Conservation (phyloP, 2,797 vertebrate species). For the Onychomys arenicola region DNA sequence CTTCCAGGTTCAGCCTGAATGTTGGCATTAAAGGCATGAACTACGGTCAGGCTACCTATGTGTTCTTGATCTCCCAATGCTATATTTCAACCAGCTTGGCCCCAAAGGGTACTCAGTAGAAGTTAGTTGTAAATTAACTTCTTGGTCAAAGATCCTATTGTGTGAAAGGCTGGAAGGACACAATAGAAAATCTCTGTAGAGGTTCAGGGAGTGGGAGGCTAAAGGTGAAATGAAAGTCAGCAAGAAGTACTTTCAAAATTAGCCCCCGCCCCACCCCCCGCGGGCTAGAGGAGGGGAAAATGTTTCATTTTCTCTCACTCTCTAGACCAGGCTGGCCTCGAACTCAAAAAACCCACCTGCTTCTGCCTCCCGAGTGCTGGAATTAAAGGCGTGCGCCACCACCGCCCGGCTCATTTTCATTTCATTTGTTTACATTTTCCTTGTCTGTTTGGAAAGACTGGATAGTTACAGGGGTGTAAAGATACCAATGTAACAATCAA, state of each 20-base stretch:
- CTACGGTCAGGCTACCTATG: not conserved
- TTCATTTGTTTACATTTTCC: slow-evolving; percentile 40
- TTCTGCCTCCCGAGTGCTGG: too few relatives aligned
- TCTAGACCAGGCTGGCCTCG: too few relatives aligned
- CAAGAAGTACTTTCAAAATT: not conserved
- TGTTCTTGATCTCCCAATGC: not conserved
- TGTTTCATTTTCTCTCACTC: slow-evolving; percentile 48
- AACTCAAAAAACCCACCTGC: too few relatives aligned
- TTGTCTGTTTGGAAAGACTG: not conserved
- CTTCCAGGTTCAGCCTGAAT: not conserved
- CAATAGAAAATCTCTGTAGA: not conserved
- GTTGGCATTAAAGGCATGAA: not conserved
- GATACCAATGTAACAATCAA: not conserved
- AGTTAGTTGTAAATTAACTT: slow-evolving; percentile 53
- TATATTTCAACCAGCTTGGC: not conserved
- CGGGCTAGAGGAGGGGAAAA: too few relatives aligned
- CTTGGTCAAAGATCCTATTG: slow-evolving; percentile 47
- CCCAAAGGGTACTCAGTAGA: slow-evolving; percentile 25
- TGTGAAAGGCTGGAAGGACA: slow-evolving; percentile 30
- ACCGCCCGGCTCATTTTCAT: too few relatives aligned
- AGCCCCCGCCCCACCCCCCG: not conserved
- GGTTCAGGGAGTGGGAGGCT: not conserved
- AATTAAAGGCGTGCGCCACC: too few relatives aligned
- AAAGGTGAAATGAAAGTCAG: slow-evolving; percentile 50
- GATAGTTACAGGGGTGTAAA: not conserved